Evolutionary conservation across 2,797 vertebrate species (phyloP), one percentile per base, ranked within the genome.

Genomic region (Xiphophorus birchmanni): DNA sequence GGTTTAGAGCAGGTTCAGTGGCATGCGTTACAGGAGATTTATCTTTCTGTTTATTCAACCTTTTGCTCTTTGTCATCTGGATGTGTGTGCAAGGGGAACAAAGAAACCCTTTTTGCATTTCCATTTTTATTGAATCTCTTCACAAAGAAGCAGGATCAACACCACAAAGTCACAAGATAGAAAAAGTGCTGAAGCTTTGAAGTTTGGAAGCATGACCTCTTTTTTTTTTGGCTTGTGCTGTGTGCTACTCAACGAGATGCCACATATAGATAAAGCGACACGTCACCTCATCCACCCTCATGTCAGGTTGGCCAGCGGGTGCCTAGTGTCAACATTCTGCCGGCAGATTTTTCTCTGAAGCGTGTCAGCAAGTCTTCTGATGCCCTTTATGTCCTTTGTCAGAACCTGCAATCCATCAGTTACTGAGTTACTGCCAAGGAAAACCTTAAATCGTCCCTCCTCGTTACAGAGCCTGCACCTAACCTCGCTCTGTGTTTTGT

Each of bases 41-140:
- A 54, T 2, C 65, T 63, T 82, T 85, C 40, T 92, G 60, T 92
- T 92, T 89, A 82, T 92, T 92, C 90, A 92, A 92, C 90, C 86
- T 78, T 35, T 13, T 78, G 76, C 86, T 86, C 88, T 26, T 72
- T 77, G 83, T 89, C 83, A 78, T 76, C 77, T 80, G 74, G 71
- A 80, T 12, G 32, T 56, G 42, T 44, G 21, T n/a, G 29, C 42
- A 26, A 32, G 17, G 12, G 63, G 86, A 69, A 80, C 80, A 76
- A 87, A 89, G 79, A 86, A 29, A 75, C 54, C 6, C 82, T 83
- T 73, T 58, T 35, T 45, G 6, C 15, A 47, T 60, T 15, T 6
- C 29, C 15, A 48, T n/a, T 52, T 67, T 67, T 69, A 26, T 73
- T 35, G 37, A 71, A 15, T 58, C 58, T 73, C 40, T 26, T n/a